A percentile compares a stretch with the other conserved stretches of the same genome.
These are phyloP conservation scores for Nesogale talazaci DNA, from an alignment of 2,113 vertebrate species.

Conservation along the genomic window DNA sequence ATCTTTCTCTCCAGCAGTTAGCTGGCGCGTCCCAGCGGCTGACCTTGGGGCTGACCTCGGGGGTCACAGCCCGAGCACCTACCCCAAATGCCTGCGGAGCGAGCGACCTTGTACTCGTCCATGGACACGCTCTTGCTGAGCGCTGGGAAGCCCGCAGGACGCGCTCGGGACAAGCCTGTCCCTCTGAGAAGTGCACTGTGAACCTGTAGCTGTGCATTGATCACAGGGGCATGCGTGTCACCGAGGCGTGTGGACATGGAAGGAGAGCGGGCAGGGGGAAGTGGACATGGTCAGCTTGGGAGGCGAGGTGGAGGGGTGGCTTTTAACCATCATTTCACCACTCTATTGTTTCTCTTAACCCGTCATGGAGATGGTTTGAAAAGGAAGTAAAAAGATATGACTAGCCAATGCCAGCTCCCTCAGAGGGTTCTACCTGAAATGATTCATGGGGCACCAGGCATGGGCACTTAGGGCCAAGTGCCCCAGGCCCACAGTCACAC, in stretches of 20 bases:
- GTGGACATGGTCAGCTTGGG: not conserved
- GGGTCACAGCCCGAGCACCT: not conserved
- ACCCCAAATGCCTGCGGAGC: not conserved
- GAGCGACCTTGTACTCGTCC: not conserved
- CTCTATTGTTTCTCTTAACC: not conserved
- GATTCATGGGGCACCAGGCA: not conserved
- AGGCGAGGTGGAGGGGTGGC: not conserved
- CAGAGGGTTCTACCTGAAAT: not conserved
- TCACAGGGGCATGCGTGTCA: not conserved
- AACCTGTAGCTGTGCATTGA: not conserved
- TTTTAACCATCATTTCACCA: not conserved
- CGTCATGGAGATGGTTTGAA: not conserved
- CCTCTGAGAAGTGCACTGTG: constrained; percentile 33
- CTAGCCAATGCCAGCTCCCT: not conserved
- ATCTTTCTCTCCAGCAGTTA: too few relatives aligned
- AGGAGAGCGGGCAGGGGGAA: not conserved
- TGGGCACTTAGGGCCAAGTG: too few relatives aligned
- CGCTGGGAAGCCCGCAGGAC: not conserved
- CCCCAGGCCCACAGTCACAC: too few relatives aligned
- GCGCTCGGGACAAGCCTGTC: not conserved
- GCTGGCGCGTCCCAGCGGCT: too few relatives aligned
- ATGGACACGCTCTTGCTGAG: not conserved
- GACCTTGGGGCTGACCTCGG: too few relatives aligned
- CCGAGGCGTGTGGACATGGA: not conserved
- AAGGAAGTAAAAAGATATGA: not conserved